Conservation (phyloP, 1,140 invertebrate species). For the Telenomus remus region DNA sequence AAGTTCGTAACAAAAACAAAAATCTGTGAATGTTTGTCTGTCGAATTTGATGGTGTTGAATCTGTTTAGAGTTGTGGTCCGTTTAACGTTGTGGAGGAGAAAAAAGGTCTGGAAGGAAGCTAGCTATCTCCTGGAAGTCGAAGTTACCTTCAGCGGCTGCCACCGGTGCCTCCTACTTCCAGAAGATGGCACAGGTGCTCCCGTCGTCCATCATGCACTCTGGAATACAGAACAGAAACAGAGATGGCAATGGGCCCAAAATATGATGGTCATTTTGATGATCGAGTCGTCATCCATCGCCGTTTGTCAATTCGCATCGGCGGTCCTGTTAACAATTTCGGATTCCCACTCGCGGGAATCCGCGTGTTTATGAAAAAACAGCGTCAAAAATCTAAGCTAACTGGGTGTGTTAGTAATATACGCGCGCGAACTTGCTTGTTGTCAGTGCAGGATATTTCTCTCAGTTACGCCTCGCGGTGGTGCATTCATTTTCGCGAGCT, state of each 20-base stretch:
- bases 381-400: constrained; percentile 17
- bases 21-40: constrained; percentile 5
- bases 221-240: constrained; percentile 79
- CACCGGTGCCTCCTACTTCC: constrained; percentile 79
- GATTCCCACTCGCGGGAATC: constrained; percentile 22
- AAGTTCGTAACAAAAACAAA: constrained; percentile 5
- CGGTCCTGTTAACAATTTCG: constrained; percentile 50
- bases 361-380: constrained; percentile 14
- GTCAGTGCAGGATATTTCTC: constrained; percentile 63
- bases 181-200: constrained; percentile 78
- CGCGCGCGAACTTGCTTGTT: constrained; percentile 18
- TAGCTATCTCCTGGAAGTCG: constrained; percentile 79
- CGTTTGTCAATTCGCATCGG: constrained; percentile 22
- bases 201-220: constrained; percentile 79
- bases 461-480: constrained; percentile 2
- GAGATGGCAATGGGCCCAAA: constrained; percentile 70
- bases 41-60: constrained; percentile 10
- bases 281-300: constrained; percentile 49
- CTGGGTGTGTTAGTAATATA: constrained; percentile 37
- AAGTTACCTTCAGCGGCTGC: constrained; percentile 78
- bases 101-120: constrained; percentile 66
- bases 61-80: constrained; percentile 12
- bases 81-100: constrained; percentile 54
- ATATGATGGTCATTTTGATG: constrained; percentile 60
- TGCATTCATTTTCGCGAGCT: constrained; percentile 12